Evolutionary conservation across 2,797 vertebrate species (phyloP).

Genomic region (Hypotaenidia okinawae): DNA sequence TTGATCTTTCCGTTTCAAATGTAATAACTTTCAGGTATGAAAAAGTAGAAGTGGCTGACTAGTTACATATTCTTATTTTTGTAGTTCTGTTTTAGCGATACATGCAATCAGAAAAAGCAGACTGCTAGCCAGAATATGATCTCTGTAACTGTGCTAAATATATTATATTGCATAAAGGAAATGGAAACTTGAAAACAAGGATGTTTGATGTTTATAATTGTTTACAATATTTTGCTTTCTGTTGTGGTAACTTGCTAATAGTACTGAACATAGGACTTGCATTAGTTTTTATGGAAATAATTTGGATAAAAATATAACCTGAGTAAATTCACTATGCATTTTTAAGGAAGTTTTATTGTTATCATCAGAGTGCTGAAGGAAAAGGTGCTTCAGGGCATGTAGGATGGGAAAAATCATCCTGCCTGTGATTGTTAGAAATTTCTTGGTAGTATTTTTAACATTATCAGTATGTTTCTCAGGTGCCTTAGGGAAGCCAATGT

Average conservation of each 20-base stretch:
- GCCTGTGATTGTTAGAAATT: conserved; percentile 40
- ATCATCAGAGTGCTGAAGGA: not conserved
- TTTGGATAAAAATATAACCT: not conserved
- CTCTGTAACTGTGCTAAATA: not conserved
- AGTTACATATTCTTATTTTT: not conserved
- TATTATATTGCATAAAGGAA: not conserved
- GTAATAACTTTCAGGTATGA: not conserved
- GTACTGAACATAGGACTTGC: not conserved
- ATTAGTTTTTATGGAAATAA: not conserved
- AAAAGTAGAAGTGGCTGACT: not conserved
- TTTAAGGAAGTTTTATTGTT: not conserved
- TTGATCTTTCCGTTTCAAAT: not conserved
- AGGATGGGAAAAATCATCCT: not conserved
- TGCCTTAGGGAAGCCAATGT: conserved; percentile 44
- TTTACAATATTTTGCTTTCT: not conserved
- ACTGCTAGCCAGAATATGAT: not conserved
- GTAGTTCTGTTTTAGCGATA: not conserved
- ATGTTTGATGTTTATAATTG: not conserved
- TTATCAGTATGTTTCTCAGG: conserved; percentile 10
- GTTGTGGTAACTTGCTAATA: not conserved
- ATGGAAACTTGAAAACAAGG: not conserved
- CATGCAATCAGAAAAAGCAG: not conserved
- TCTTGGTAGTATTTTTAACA: conserved; percentile 38
- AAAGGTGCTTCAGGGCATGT: not conserved
- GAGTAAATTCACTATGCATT: not conserved